phyloP scores from a whole-genome alignment of 2,113 vertebrate genomes.

The Ctenodactylus gundi region DNA sequence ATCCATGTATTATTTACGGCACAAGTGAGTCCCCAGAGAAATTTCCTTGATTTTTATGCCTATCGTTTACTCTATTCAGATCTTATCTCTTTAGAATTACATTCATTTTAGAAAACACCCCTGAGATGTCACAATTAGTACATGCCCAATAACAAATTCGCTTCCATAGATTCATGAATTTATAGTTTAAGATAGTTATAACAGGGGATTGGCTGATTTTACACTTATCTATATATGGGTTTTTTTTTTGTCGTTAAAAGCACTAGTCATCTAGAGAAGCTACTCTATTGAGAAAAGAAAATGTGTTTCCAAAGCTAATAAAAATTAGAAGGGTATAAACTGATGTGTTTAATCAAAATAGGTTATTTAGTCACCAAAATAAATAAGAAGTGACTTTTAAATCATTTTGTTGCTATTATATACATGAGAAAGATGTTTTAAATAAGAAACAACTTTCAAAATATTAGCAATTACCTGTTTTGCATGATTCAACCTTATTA shows the following conservation, averaged over 20 bases:
- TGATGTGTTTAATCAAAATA: not conserved
- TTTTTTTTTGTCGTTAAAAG: conserved; percentile 11
- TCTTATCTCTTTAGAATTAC: not conserved
- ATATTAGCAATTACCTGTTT: not conserved
- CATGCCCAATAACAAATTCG: not conserved
- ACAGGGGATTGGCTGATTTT: not conserved
- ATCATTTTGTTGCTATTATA: not conserved
- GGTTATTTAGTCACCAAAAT: not conserved
- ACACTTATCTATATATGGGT: not conserved
- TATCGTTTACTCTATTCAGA: not conserved
- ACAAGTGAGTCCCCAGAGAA: not conserved
- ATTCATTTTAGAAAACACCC: not conserved
- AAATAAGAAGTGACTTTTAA: not conserved
- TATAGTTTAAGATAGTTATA: not conserved
- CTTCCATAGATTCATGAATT: not conserved
- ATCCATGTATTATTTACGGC: not conserved
- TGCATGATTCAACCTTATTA: not conserved
- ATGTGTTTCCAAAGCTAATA: not conserved
- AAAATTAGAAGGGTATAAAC: not conserved
- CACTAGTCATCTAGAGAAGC: not conserved
- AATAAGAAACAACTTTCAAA: not conserved
- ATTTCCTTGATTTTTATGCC: not conserved
- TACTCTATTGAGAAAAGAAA: not conserved
- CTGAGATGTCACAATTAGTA: not conserved
- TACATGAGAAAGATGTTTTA: not conserved